phyloP scores from a whole-genome alignment of 2,888 invertebrate genomes.

The Cephus sareptanus region DNA sequence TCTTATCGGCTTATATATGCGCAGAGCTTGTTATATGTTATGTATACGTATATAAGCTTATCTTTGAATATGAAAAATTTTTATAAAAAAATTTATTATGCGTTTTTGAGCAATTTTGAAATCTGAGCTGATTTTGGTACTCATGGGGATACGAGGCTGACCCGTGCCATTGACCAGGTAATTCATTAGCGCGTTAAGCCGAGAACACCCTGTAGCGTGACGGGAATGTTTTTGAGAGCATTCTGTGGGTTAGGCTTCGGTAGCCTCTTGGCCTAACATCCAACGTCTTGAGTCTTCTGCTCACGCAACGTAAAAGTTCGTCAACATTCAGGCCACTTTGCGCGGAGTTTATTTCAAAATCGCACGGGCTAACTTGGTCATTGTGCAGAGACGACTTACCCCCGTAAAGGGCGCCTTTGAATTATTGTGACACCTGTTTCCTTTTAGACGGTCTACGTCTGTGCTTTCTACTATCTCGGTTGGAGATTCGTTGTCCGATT shows the following conservation, averaged over 20 bases:
- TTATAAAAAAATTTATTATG: background rate
- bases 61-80: background rate
- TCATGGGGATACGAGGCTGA: background rate
- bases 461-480: background rate
- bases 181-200: conserved; percentile 57
- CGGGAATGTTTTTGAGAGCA: conserved; percentile 30
- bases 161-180: conserved; percentile 58
- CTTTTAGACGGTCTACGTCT: background rate
- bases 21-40: background rate
- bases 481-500: background rate
- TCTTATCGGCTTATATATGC: background rate
- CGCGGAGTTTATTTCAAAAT: background rate
- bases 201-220: conserved; percentile 32
- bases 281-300: background rate
- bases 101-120: background rate
- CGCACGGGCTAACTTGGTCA: background rate
- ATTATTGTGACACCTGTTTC: background rate
- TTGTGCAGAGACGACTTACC: background rate
- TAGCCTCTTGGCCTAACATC: background rate
- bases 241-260: conserved; percentile 15
- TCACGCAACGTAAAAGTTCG: background rate
- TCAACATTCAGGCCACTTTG: background rate
- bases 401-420: background rate
- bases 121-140: background rate
- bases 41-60: background rate